These are phyloP conservation scores for Colaptes auratus DNA, from an alignment of 2,113 vertebrate species.

Conservation along the genomic window DNA sequence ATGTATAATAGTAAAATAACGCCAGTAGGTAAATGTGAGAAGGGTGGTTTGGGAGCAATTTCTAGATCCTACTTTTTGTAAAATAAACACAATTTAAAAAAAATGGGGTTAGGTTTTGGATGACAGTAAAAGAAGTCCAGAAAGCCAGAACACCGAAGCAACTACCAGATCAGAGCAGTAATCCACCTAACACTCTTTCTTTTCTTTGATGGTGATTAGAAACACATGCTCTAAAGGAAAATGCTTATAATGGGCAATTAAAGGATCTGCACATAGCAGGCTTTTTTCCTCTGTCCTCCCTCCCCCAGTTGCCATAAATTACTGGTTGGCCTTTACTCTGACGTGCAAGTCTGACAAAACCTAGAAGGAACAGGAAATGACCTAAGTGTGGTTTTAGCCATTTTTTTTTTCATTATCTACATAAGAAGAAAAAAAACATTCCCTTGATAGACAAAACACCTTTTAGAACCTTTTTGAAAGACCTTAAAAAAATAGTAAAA, in stretches of 20 bases:
- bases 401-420: slow-evolving; percentile 47
- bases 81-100: neutral
- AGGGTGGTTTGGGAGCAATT: neutral
- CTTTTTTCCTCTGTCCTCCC: slow-evolving; percentile 23
- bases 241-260: slow-evolving; percentile 54
- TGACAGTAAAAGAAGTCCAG: neutral
- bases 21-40: neutral
- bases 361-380: slow-evolving; percentile 71
- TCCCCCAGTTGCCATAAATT: slow-evolving; percentile 61
- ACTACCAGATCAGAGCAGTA: neutral
- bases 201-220: slow-evolving; percentile 54
- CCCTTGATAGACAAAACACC: neutral
- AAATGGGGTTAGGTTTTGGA: neutral
- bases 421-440: neutral
- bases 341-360: slow-evolving; percentile 56
- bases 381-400: slow-evolving; percentile 58
- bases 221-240: slow-evolving; percentile 60
- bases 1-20: neutral
- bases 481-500: neutral
- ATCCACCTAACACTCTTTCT: slow-evolving; percentile 49
- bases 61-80: slow-evolving; percentile 4
- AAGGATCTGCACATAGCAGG: slow-evolving; percentile 58
- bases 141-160: neutral
- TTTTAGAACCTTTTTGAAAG: slow-evolving; percentile 14
- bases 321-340: slow-evolving; percentile 60